These are phyloP conservation scores for Cosmia trapezina DNA, from an alignment of 2,888 invertebrate species.

Conservation along the genomic window DNA sequence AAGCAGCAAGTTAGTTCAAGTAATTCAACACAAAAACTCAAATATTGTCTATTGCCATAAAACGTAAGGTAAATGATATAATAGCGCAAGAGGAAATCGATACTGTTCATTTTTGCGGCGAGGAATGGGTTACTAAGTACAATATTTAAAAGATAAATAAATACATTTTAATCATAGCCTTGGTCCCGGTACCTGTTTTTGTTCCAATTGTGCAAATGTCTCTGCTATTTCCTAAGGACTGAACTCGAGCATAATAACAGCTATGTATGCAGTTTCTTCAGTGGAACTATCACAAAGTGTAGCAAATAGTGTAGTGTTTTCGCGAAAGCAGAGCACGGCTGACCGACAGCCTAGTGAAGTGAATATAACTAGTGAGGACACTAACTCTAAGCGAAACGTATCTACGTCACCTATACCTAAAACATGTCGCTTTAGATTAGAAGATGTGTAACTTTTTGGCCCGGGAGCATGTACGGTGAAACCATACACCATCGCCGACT, in stretches of 20 bases:
- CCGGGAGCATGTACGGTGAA: too few species aligned
- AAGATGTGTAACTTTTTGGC: too few species aligned
- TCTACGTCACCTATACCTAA: too few species aligned
- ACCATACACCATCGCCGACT: too few species aligned
- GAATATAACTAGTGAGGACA: too few species aligned
- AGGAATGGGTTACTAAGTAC: constrained; percentile 6
- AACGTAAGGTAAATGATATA: constrained; percentile 27
- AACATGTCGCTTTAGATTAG: too few species aligned
- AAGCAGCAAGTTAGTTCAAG: not conserved
- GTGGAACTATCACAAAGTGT: too few species aligned
- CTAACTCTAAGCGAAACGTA: too few species aligned
- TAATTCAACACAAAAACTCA: not conserved
- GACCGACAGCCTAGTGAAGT: too few species aligned
- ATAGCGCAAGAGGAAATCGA: constrained; percentile 33
- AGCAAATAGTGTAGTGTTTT: too few species aligned
- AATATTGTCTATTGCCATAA: not conserved
- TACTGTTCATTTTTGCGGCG: constrained; percentile 18
- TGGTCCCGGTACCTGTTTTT: constrained; percentile 15
- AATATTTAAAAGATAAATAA: constrained; percentile 25
- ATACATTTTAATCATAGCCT: constrained; percentile 15
- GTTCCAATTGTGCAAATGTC: not conserved
- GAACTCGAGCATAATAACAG: not conserved
- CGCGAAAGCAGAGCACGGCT: too few species aligned
- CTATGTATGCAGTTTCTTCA: too few species aligned
- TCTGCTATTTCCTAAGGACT: not conserved